Conservation (phyloP, 2,113 vertebrate genomes). For the Esox niger region DNA sequence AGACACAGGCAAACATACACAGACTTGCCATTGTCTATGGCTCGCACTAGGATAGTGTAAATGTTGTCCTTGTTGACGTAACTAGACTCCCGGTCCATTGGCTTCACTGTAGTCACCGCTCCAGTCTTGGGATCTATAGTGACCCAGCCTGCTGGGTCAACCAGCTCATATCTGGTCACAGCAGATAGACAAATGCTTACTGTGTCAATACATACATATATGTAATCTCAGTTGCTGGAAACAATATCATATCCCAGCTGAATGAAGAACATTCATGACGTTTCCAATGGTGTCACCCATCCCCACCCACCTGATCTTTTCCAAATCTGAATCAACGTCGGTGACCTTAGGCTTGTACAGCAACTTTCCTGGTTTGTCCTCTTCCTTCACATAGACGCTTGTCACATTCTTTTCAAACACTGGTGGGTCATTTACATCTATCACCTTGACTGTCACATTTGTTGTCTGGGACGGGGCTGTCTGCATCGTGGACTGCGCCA, state of each 20-base stretch:
- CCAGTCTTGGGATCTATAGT: slow-evolving; percentile 70
- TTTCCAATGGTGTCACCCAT: neutral
- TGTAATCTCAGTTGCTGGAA: neutral
- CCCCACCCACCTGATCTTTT: slow-evolving; percentile 47
- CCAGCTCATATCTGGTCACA: slow-evolving; percentile 61
- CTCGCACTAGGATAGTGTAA: slow-evolving; percentile 67
- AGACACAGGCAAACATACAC: neutral
- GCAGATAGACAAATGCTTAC: neutral
- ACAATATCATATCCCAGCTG: too few relatives aligned
- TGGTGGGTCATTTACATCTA: slow-evolving; percentile 67
- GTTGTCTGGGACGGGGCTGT: neutral
- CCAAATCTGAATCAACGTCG: slow-evolving; percentile 52
- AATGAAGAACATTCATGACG: neutral
- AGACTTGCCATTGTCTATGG: slow-evolving; percentile 71
- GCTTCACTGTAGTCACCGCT: slow-evolving; percentile 57
- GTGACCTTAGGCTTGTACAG: slow-evolving; percentile 57
- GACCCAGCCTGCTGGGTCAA: slow-evolving; percentile 71
- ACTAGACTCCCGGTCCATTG: slow-evolving; percentile 75
- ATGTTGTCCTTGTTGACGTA: slow-evolving; percentile 53
- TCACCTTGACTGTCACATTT: slow-evolving; percentile 53
- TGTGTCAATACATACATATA: neutral
- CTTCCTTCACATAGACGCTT: slow-evolving; percentile 52
- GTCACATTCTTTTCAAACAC: slow-evolving; percentile 37
- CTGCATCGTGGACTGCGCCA: neutral
- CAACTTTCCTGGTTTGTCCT: slow-evolving; percentile 57